Evolutionary conservation across 2,797 vertebrate species (phyloP).

Genomic region (Melanotaenia nigrans): DNA sequence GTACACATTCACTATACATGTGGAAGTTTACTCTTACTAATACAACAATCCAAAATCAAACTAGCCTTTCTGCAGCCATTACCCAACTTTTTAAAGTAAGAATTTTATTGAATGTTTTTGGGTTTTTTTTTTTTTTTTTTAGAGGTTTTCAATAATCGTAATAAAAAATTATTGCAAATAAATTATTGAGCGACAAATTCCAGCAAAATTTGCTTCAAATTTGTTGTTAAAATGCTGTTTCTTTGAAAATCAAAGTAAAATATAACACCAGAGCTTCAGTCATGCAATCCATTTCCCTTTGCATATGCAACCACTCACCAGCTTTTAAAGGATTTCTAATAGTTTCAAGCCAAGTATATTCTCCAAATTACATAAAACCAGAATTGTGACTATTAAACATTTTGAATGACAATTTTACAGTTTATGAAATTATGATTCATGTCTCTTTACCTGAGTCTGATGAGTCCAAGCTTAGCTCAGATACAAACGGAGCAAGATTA

Average conservation of each 20-base stretch:
- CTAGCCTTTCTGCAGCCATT: background rate
- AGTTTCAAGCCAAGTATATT: background rate
- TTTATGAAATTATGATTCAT: slow-evolving; percentile 2
- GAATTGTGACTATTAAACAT: background rate
- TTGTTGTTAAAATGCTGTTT: slow-evolving; percentile 8
- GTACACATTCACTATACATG: background rate
- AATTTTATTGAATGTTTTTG: no score
- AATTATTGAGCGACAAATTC: background rate
- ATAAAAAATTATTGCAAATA: background rate
- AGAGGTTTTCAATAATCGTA: background rate
- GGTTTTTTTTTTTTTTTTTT: background rate
- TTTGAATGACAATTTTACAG: background rate
- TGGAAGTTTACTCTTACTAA: background rate
- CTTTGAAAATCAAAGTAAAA: slow-evolving; percentile 3
- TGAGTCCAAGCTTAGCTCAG: slow-evolving; percentile 56
- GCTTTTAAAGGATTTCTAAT: slow-evolving; percentile 7
- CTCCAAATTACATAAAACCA: background rate
- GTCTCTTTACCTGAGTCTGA: slow-evolving; percentile 70
- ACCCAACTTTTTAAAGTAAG: background rate
- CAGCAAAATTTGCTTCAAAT: slow-evolving; percentile 11
- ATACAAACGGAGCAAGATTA: slow-evolving; percentile 28
- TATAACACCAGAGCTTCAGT: background rate
- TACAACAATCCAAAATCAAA: background rate
- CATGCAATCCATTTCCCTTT: slow-evolving; percentile 19
- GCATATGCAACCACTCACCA: background rate